phyloP scores from a whole-genome alignment of 2,888 invertebrate genomes.

The Darwinula stevensoni region DNA sequence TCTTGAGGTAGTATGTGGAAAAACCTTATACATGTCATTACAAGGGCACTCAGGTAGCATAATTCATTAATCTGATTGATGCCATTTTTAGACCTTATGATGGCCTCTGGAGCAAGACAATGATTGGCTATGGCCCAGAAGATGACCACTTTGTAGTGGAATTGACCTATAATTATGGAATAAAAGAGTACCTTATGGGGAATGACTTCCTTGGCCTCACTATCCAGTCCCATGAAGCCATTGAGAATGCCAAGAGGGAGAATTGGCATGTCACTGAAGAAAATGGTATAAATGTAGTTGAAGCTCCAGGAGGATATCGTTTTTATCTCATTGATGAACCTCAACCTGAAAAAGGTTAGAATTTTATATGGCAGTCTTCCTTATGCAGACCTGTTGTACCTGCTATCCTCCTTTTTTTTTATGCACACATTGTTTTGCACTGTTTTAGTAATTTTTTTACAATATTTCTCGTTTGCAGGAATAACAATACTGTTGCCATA shows the following conservation, averaged over 20 bases:
- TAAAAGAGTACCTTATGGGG: slow-evolving; percentile 53
- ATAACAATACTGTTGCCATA: no score
- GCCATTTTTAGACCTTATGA: slow-evolving; percentile 51
- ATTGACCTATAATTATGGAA: slow-evolving; percentile 86
- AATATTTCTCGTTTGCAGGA: no score
- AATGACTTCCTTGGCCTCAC: slow-evolving; percentile 74
- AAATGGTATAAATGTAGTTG: slow-evolving; percentile 25
- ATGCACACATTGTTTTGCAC: no score
- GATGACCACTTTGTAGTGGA: slow-evolving; percentile 82
- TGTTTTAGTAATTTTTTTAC: no score
- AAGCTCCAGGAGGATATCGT: slow-evolving; percentile 75
- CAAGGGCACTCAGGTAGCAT: no score
- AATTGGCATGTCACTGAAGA: slow-evolving; percentile 39
- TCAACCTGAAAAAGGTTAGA: slow-evolving; percentile 32
- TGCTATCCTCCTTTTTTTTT: slow-evolving; percentile 4
- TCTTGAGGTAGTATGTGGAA: no score
- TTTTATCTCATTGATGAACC: slow-evolving; percentile 55
- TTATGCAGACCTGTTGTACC: slow-evolving; percentile 7
- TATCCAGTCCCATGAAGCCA: slow-evolving; percentile 40
- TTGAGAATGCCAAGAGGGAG: slow-evolving; percentile 34
- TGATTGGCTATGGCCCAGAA: slow-evolving; percentile 93
- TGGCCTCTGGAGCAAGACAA: slow-evolving; percentile 95
- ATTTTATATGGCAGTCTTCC: no score
- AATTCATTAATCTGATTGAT: slow-evolving; percentile 5
- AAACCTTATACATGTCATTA: no score